phyloP scores from a whole-genome alignment of 2,113 vertebrate genomes.

The Chauna torquata region DNA sequence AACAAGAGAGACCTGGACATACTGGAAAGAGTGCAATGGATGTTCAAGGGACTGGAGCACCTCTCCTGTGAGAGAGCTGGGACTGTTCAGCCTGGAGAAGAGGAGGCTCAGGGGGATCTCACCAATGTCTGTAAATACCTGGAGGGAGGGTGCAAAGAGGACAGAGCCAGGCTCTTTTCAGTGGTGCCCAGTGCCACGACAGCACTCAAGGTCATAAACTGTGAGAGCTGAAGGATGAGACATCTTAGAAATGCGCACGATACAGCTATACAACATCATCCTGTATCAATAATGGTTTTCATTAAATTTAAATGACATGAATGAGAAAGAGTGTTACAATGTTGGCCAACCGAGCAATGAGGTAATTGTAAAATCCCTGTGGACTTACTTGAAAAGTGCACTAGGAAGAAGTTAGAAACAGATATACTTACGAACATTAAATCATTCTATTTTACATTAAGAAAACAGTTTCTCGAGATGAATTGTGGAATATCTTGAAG shows the following conservation, averaged over 20 bases:
- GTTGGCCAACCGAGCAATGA: neutral
- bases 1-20: neutral
- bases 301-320: neutral
- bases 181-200: too few species aligned
- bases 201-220: neutral
- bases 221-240: neutral
- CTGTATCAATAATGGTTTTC: neutral
- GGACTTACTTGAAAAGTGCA: neutral
- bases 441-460: neutral
- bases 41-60: too few species aligned
- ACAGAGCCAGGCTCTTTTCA: too few species aligned
- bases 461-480: constrained; percentile 4
- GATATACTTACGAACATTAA: neutral
- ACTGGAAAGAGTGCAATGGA: too few species aligned
- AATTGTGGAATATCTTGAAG: constrained; percentile 23
- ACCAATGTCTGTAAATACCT: too few species aligned
- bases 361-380: neutral
- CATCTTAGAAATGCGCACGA: neutral
- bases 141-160: too few species aligned
- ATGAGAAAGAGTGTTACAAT: neutral
- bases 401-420: neutral
- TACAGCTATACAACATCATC: neutral
- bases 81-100: too few species aligned
- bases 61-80: too few species aligned
- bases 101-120: too few species aligned